A percentile compares a stretch with the other conserved stretches of the same genome.
Conservation (phyloP, 2,113 vertebrate genomes). For the Dasyprocta punctata region DNA sequence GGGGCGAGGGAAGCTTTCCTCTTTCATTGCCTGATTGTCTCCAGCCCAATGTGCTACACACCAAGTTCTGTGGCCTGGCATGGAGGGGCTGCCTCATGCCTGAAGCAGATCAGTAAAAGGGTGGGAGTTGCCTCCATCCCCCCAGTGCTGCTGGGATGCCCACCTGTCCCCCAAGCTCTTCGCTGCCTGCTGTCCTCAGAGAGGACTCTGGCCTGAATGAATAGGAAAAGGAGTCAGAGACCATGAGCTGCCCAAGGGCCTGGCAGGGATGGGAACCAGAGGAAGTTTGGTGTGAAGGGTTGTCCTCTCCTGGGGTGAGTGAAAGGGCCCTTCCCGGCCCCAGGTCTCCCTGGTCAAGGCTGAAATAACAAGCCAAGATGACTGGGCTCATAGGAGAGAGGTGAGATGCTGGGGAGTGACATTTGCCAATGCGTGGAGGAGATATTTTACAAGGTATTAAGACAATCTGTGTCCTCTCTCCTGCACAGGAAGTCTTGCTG, state of each 20-base stretch:
- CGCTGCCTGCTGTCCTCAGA: not conserved
- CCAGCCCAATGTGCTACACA: not conserved
- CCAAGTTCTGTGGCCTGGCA: not conserved
- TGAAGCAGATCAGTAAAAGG: not conserved
- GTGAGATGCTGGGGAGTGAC: not conserved
- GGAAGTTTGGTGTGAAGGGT: not conserved
- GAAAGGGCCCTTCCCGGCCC: not conserved
- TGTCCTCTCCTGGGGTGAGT: fast-evolving
- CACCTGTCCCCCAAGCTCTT: not conserved
- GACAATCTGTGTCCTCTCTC: not conserved
- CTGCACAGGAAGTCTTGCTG: not conserved
- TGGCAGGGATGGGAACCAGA: not conserved
- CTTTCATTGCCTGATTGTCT: too few species aligned
- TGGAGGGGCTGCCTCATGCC: not conserved
- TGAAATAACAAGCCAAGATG: not conserved
- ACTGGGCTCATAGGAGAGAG: not conserved
- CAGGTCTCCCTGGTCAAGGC: not conserved
- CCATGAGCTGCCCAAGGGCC: not conserved
- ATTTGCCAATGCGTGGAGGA: not conserved
- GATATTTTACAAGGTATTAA: fast-evolving
- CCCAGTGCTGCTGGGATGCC: not conserved
- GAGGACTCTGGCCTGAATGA: not conserved
- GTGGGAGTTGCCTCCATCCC: not conserved
- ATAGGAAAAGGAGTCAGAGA: not conserved
- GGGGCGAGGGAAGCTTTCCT: not conserved